Evolutionary conservation across 2,113 vertebrate species (phyloP).

Genomic region (Colaptes auratus): DNA sequence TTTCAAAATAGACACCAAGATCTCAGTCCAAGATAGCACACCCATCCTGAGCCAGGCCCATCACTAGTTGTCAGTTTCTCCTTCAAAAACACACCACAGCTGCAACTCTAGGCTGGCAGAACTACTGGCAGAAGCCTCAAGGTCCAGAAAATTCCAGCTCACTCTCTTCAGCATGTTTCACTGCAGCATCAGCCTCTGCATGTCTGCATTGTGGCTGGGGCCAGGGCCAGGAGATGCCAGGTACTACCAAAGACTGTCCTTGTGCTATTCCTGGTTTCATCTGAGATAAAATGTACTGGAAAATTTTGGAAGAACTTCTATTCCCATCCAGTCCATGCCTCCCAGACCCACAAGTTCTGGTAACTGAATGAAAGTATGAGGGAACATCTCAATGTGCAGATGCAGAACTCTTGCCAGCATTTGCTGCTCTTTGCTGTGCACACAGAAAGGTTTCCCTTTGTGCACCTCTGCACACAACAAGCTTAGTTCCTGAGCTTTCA

Average conservation of each 20-base stretch:
- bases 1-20: background rate
- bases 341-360: background rate
- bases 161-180: background rate
- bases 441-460: background rate
- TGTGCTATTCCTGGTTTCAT: slow-evolving; percentile 25
- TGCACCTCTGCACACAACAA: background rate
- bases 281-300: slow-evolving; percentile 18
- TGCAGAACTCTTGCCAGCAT: background rate
- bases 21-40: background rate
- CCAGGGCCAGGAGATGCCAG: slow-evolving; percentile 33
- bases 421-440: background rate
- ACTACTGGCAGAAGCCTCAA: background rate
- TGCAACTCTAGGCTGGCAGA: background rate
- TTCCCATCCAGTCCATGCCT: slow-evolving; percentile 4
- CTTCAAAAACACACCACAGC: background rate
- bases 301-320: slow-evolving; percentile 51
- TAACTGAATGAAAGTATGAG: background rate
- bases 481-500: background rate
- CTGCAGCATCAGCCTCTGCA: background rate
- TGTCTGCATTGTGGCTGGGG: background rate
- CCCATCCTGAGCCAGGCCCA: background rate
- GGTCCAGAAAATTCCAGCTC: background rate
- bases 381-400: background rate
- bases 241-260: slow-evolving; percentile 10
- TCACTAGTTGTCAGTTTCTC: background rate